Percentiles rank a stretch among this genome's conserved stretches.
These are phyloP conservation scores for Phalacrocorax pelagicus DNA, from an alignment of 2,113 vertebrate genomes.

Conservation along the genomic window DNA sequence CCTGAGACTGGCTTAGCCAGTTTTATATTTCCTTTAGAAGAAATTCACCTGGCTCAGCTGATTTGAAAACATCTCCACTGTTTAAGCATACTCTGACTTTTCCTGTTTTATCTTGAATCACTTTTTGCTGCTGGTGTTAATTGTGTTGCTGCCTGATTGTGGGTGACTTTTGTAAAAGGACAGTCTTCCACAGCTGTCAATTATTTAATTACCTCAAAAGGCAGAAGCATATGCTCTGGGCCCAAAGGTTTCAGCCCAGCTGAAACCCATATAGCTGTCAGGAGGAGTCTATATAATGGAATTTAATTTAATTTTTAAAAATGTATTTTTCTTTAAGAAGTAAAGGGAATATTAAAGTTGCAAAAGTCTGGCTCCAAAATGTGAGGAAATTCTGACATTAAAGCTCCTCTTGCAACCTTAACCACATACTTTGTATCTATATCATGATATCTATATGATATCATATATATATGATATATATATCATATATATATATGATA, in stretches of 20 bases:
- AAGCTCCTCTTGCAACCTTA: neutral
- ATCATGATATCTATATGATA: too few relatives aligned
- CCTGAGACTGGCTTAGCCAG: neutral
- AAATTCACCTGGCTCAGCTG: neutral
- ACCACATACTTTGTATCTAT: neutral
- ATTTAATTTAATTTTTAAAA: neutral
- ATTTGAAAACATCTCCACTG: neutral
- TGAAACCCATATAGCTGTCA: neutral
- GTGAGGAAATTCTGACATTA: neutral
- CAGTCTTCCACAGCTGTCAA: neutral
- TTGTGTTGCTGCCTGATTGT: neutral
- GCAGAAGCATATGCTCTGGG: neutral
- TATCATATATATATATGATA: too few relatives aligned
- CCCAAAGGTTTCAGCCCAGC: neutral
- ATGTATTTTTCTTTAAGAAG: neutral
- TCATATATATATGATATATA: too few relatives aligned
- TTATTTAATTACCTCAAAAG: constrained; percentile 26
- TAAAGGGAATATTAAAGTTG: neutral
- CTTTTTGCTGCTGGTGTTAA: neutral
- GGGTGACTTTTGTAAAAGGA: constrained; percentile 5
- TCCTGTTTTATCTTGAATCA: neutral
- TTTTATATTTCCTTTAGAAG: neutral
- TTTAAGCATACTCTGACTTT: neutral
- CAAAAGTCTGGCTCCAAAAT: neutral
- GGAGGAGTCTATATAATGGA: neutral